Conservation (phyloP, 2,888 invertebrate species). For the Blastobasis lacticolella region DNA sequence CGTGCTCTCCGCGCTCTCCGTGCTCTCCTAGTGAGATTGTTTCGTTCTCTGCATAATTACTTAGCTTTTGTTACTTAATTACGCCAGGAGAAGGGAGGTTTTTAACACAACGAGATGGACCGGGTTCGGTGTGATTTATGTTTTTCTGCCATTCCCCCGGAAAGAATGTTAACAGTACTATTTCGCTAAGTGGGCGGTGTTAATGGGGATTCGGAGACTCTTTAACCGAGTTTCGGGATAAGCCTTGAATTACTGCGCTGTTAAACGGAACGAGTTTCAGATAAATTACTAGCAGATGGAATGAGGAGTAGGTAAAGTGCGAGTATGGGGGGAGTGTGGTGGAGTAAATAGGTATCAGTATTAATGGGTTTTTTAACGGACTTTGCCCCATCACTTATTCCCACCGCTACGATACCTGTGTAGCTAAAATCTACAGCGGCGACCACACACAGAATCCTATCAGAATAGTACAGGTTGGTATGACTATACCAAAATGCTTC, state of each 20-base stretch:
- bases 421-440: no score
- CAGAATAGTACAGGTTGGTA: no score
- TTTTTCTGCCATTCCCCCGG: not conserved
- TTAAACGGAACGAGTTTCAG: not conserved
- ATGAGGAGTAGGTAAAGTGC: no score
- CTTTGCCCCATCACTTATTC: no score
- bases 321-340: no score
- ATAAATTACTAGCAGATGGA: not conserved
- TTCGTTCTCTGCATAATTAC: constrained; percentile 62
- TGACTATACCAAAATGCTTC: no score
- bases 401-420: no score
- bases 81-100: constrained; percentile 46
- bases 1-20: not conserved
- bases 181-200: constrained; percentile 15
- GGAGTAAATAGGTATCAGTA: no score
- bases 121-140: constrained; percentile 18
- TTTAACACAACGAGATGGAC: constrained; percentile 50
- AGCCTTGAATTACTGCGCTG: not conserved
- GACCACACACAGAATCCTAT: no score
- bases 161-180: constrained; percentile 15
- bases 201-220: constrained; percentile 10
- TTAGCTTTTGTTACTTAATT: constrained; percentile 64
- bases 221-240: not conserved
- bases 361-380: no score
- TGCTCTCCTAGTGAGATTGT: constrained; percentile 40